Base-by-base conservation (phyloP, 2,797 vertebrate species). In the Pipistrellus kuhlii region DNA sequence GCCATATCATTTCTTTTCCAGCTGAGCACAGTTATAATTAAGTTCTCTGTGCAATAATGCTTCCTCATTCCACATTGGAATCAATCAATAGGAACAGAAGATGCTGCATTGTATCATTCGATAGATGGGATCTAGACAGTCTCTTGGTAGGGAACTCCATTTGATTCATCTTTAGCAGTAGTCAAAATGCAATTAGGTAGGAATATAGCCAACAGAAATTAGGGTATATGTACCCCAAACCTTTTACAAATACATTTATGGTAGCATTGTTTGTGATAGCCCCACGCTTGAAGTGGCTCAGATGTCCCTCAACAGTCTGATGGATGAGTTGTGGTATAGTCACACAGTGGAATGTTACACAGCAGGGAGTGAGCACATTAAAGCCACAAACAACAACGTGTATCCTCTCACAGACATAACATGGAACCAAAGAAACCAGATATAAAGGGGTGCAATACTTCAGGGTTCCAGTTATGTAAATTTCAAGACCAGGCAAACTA, bases 11-110 rank as follows among this genome's bases (percentile, higher is more conserved):
- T 94, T 32, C 82, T 86, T 94, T 64, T 94, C 87, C 73, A 87
- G 73, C 77, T 90, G 81, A 94, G 92, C 51, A 38, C 66, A 93
- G 88, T 85, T 59, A 44, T 44, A 76, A 46, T 94, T 71, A 81
- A 69, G 48, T 66, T 93, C 68, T 96, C 68, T 81, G 59, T 23
- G 72, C 51, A 75, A 27, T 90, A 73, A 94, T 64, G 78, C 62
- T 80, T 92, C 64, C 73, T 95, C 25, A 38, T 80, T 91, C 57
- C 10, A 77, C 7, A 87, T 62, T 76, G 87, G 38, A 96, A 62
- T 30, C 38, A 87, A 38, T 95, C 68, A 53, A 14, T 78, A 57
- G 71, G 32, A 71, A 75, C 5, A 9, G 85, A 94, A 89, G 77
- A 68, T 44, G 53, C 80, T 68, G 2, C n/a, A 27, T 27, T 69